Evolutionary conservation across 2,113 vertebrate genomes (phyloP).

Genomic region (Chaetodon trifascialis): DNA sequence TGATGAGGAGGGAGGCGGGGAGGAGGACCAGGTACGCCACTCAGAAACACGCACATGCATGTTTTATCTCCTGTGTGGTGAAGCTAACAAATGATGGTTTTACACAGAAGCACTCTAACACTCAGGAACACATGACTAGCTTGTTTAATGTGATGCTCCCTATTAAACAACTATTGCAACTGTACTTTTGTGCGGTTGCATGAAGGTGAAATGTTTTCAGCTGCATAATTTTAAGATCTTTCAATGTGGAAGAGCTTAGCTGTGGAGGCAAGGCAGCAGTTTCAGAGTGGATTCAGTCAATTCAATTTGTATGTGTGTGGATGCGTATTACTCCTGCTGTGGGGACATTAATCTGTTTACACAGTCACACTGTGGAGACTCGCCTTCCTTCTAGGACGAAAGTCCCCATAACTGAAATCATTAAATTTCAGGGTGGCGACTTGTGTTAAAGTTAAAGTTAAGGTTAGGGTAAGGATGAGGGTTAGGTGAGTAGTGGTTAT

Average conservation of each 20-base stretch:
- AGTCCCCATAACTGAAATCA: too few relatives aligned
- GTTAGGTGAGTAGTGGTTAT: too few relatives aligned
- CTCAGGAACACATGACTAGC: background rate
- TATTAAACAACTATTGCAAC: background rate
- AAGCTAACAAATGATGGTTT: background rate
- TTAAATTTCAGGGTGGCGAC: too few relatives aligned
- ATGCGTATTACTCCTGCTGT: too few relatives aligned
- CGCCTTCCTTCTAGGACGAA: too few relatives aligned
- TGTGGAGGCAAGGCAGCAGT: background rate
- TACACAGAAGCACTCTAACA: background rate
- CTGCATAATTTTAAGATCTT: background rate
- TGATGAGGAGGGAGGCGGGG: conserved; percentile 91
- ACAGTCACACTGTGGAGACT: too few relatives aligned
- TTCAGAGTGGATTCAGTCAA: conserved; percentile 37
- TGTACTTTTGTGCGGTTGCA: background rate
- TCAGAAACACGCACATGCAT: background rate
- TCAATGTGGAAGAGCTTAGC: conserved; percentile 14
- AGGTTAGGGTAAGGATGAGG: too few relatives aligned
- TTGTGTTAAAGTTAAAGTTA: too few relatives aligned
- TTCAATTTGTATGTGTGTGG: conserved; percentile 32
- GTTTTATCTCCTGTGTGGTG: background rate
- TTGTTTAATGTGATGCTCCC: background rate
- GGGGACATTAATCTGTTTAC: too few relatives aligned
- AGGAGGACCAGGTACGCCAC: conserved; percentile 89
- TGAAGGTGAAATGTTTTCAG: conserved; percentile 7